Evolutionary conservation across 2,797 vertebrate species (phyloP).

Genomic region (Cyclura pinguis): DNA sequence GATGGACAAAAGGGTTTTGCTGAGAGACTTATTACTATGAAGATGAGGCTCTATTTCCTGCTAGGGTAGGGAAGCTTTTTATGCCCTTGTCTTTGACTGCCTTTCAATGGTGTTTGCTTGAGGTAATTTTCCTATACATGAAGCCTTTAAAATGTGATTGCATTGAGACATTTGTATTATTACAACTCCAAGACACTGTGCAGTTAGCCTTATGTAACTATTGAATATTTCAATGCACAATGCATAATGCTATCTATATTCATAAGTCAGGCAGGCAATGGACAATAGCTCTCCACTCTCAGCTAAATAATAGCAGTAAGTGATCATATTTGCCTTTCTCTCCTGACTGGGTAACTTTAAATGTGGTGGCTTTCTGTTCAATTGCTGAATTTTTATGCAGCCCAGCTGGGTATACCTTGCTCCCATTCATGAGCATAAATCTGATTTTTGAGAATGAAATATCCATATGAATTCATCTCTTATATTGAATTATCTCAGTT

Average conservation of each 20-base stretch:
- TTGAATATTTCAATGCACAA: neutral
- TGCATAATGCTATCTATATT: slow-evolving; percentile 19
- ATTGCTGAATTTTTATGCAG: slow-evolving; percentile 56
- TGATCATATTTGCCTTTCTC: neutral
- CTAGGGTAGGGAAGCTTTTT: neutral
- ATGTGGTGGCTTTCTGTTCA: slow-evolving; percentile 13
- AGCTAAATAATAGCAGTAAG: neutral
- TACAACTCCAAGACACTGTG: fast-evolving
- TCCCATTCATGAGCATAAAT: slow-evolving; percentile 57
- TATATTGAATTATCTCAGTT: slow-evolving; percentile 54
- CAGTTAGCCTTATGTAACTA: slow-evolving; percentile 3
- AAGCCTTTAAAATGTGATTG: neutral
- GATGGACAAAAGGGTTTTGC: neutral
- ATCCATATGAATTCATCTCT: slow-evolving; percentile 18
- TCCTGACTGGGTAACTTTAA: slow-evolving; percentile 27
- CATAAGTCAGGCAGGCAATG: neutral
- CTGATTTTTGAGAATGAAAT: slow-evolving; percentile 57
- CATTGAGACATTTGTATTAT: fast-evolving
- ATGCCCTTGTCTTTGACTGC: neutral
- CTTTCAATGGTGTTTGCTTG: fast-evolving
- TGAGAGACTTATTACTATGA: neutral
- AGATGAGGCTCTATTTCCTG: neutral
- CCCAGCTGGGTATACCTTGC: slow-evolving; percentile 56
- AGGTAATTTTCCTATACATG: neutral
- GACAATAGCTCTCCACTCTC: slow-evolving; percentile 13